phyloP scores from a whole-genome alignment of 2,797 vertebrate genomes.

The Gorsachius magnificus region DNA sequence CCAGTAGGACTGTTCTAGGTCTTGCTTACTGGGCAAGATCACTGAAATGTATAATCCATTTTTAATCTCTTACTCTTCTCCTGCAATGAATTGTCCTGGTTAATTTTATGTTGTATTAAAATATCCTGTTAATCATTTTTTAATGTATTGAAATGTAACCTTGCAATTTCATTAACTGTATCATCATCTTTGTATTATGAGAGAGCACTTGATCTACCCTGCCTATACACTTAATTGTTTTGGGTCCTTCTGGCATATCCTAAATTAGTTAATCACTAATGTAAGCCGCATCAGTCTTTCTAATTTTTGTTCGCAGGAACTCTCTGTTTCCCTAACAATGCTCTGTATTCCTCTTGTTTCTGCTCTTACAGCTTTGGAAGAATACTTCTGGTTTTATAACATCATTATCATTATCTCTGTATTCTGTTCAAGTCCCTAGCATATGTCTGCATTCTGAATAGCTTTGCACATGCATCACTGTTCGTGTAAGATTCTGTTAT shows the following conservation, averaged over 20 bases:
- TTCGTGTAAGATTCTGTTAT: not conserved
- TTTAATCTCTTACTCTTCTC: not conserved
- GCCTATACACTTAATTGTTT: not conserved
- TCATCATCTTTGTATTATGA: not conserved
- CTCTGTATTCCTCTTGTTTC: not conserved
- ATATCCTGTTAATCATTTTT: not conserved
- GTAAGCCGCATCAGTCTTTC: not conserved
- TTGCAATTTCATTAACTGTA: not conserved
- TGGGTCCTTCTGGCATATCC: not conserved
- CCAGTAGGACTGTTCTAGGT: not conserved
- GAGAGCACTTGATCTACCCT: not conserved
- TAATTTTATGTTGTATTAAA: conserved; percentile 9
- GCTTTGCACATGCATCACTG: not conserved
- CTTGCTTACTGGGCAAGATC: not conserved
- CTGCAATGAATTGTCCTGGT: not conserved
- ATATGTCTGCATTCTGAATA: not conserved
- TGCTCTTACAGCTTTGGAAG: not conserved
- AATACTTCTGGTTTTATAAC: not conserved
- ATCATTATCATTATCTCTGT: not conserved
- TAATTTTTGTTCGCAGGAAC: not conserved
- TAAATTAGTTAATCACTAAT: not conserved
- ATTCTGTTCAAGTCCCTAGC: not conserved
- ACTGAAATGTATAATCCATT: not conserved
- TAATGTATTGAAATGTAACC: not conserved
- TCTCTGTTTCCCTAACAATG: not conserved